Evolutionary conservation across 2,888 invertebrate species (phyloP).

Genomic region (Graphium colonna): DNA sequence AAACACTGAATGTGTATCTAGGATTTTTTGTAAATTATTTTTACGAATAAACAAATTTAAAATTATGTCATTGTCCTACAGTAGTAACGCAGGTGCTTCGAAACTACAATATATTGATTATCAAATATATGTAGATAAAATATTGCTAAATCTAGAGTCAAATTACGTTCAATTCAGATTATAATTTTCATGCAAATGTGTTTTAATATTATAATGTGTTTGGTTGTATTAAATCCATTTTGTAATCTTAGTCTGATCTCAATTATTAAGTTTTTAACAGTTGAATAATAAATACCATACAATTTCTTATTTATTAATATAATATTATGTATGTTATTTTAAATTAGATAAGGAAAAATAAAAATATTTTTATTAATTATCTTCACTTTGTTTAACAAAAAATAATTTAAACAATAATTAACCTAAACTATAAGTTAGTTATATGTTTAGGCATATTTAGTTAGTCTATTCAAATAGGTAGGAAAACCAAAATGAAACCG

Average conservation of each 20-base stretch:
- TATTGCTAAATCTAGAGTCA: too few relatives aligned
- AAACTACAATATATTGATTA: too few relatives aligned
- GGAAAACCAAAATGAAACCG: too few relatives aligned
- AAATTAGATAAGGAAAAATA: constrained; percentile 7
- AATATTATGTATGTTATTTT: constrained; percentile 2
- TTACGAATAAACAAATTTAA: too few relatives aligned
- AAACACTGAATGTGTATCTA: too few relatives aligned
- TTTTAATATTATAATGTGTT: not conserved
- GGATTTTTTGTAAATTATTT: too few relatives aligned
- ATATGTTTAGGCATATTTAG: too few relatives aligned
- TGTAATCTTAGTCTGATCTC: constrained; percentile 1
- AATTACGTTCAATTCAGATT: not conserved
- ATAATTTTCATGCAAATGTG: not conserved
- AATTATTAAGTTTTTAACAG: not conserved
- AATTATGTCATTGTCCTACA: too few relatives aligned
- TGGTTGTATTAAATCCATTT: not conserved
- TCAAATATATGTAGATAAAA: too few relatives aligned
- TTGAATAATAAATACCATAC: not conserved
- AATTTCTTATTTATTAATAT: constrained; percentile 5
- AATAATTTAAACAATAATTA: not conserved
- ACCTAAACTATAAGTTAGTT: not conserved
- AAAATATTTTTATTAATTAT: constrained; percentile 1
- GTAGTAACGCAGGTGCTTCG: too few relatives aligned
- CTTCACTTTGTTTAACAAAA: not conserved
- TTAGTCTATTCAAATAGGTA: too few relatives aligned